Conservation (phyloP, 2,888 invertebrate species). For the Bombyx huttoni region DNA sequence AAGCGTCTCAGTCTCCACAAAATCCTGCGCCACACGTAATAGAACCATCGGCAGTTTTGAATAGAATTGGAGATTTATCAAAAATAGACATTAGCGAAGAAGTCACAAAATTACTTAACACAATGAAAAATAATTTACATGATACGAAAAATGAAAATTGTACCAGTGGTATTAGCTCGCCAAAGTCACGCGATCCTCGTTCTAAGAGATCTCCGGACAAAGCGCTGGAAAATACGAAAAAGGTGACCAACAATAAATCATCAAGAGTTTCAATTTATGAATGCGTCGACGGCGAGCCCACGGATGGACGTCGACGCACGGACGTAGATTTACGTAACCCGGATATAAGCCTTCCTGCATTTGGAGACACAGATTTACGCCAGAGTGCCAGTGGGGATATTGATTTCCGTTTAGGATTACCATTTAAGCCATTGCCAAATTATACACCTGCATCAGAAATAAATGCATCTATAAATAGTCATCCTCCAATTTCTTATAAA, state of each 20-base stretch:
- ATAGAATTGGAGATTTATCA: conserved; percentile 78
- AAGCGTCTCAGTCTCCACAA: conserved; percentile 32
- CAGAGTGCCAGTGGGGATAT: conserved; percentile 75
- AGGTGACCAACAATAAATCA: conserved; percentile 29
- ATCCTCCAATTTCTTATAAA: conserved; percentile 81
- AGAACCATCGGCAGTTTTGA: conserved; percentile 67
- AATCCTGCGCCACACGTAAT: conserved; percentile 62
- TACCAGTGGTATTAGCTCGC: conserved; percentile 27
- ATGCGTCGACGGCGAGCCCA: conserved; percentile 70
- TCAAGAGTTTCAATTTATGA: conserved; percentile 73
- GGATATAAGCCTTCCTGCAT: conserved; percentile 68
- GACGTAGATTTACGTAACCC: conserved; percentile 67
- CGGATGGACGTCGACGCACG: conserved; percentile 54
- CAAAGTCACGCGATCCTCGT: conserved; percentile 51
- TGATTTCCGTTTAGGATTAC: conserved; percentile 81
- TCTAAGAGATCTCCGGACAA: conserved; percentile 52
- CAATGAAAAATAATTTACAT: conserved; percentile 69
- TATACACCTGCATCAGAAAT: conserved; percentile 90
- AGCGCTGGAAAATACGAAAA: conserved; percentile 23
- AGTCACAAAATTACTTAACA: conserved; percentile 77
- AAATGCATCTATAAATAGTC: conserved; percentile 84
- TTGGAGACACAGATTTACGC: conserved; percentile 78
- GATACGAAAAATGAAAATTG: conserved; percentile 33
- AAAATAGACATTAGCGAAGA: conserved; percentile 82
- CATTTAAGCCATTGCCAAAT: conserved; percentile 85